A percentile compares a stretch with the other conserved stretches of the same genome.
These are phyloP conservation scores for Zosterops hypoxanthus DNA, from an alignment of 2,113 vertebrate genomes.

Conservation along the genomic window DNA sequence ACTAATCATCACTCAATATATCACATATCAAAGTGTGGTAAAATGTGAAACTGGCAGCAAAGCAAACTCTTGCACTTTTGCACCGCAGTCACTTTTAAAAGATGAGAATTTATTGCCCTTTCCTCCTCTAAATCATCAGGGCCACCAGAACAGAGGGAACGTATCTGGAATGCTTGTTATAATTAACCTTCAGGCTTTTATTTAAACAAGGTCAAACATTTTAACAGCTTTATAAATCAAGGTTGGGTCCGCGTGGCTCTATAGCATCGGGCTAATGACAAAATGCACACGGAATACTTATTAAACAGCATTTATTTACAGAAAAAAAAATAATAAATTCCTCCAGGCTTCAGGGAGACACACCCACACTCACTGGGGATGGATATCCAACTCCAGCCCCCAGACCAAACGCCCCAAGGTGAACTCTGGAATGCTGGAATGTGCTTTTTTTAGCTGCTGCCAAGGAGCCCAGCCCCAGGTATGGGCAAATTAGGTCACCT, in stretches of 20 bases:
- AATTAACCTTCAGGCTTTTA: slow-evolving; percentile 63
- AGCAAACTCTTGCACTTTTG: slow-evolving; percentile 36
- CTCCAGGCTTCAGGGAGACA: background rate
- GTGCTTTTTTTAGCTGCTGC: background rate
- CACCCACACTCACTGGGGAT: background rate
- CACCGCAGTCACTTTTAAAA: background rate
- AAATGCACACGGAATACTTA: slow-evolving; percentile 33
- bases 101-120: slow-evolving; percentile 27
- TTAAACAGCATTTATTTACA: slow-evolving; percentile 36
- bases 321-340: background rate
- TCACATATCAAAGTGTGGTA: slow-evolving; percentile 41
- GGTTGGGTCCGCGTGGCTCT: background rate
- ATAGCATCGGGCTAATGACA: background rate
- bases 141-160: slow-evolving; percentile 5
- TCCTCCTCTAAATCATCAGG: slow-evolving; percentile 21
- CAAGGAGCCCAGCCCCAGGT: background rate
- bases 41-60: slow-evolving; percentile 25
- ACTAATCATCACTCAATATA: background rate
- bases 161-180: background rate
- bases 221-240: slow-evolving; percentile 53
- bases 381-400: background rate
- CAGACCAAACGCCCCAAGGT: background rate
- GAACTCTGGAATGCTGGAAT: background rate
- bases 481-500: background rate
- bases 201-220: slow-evolving; percentile 60